Evolutionary conservation across 2,888 invertebrate species (phyloP), one percentile per base, ranked within the genome.

Genomic region (Crematogaster levior): DNA sequence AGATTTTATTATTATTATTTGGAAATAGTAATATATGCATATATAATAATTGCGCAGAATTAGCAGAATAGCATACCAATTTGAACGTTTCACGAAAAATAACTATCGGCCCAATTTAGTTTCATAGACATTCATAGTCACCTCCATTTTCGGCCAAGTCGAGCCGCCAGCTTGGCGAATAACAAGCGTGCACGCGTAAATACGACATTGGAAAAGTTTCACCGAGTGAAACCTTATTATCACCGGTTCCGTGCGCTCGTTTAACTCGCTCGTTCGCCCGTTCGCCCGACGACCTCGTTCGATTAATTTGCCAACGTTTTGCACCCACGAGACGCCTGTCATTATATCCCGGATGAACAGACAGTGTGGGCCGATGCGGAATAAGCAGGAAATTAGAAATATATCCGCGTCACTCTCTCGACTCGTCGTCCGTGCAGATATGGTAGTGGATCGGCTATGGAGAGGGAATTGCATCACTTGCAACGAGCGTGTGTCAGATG

Each of bases 361-460:
- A 83, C 75, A 34, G 82, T 58, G 86, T 88, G 80, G 84, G 83
- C 74, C 66, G 84, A 66, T 61, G 74, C 15, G 83, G 81, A 85
- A 86, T 86, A 83, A 88, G 85, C 86, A 85, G 85, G 88, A 88
- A 86, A 88, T 88, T 86, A 86, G 88, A 88, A 88, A 86, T 79
- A 80, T 82, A 87, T 87, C 79, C 85, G 60, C 40, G 81, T 79
- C 77, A 79, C 77, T 46, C 51, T 46, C 43, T 46, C 73, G 58
- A 4, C 21, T 48, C 37, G 40, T 48, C 37, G 40, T n/a, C 30
- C 43, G 53, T 24, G 70, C 77, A 79, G 70, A 79, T 79, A 79
- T 79, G 77, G 77, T 43, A 61, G 15, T 48, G 61, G 21, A 74
- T 74, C 60, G 60, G 24, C 21, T 15, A 30, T 43, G 56, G 24